These are phyloP conservation scores for Drosophila lacicola DNA, from an alignment of 2,888 invertebrate genomes.

Conservation along the genomic window DNA sequence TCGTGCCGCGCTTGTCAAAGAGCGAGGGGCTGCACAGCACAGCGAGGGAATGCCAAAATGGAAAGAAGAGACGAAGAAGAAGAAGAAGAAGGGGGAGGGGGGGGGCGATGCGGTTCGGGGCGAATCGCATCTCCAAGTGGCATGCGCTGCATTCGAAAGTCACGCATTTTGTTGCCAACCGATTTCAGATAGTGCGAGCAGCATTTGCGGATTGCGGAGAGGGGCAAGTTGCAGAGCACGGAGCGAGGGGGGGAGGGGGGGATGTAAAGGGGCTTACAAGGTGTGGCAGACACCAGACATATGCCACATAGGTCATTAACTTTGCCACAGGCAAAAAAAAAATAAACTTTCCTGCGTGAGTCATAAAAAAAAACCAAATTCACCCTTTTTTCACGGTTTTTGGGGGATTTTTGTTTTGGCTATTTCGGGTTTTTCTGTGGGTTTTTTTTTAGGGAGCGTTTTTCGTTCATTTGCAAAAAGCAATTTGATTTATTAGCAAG, in stretches of 20 bases:
- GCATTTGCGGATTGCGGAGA: too few species aligned
- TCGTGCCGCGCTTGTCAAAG: conserved; percentile 48
- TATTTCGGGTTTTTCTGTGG: background rate
- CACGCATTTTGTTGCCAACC: conserved; percentile 44
- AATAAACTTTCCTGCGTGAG: background rate
- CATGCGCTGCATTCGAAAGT: conserved; percentile 52
- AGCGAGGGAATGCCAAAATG: conserved; percentile 13
- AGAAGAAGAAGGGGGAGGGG: background rate
- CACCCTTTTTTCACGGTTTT: background rate
- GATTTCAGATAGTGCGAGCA: conserved; percentile 1
- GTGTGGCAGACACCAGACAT: conserved; percentile 6
- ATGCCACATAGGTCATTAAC: conserved; percentile 46
- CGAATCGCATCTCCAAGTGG: conserved; percentile 32
- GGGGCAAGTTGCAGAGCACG: too few species aligned
- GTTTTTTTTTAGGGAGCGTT: background rate
- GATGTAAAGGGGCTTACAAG: too few species aligned
- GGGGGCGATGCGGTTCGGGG: background rate
- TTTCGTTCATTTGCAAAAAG: conserved; percentile 26
- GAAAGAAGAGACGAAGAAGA: background rate
- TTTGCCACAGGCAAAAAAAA: conserved; percentile 23
- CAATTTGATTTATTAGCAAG: conserved; percentile 72
- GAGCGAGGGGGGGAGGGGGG: background rate
- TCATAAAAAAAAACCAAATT: background rate
- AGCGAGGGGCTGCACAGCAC: background rate
- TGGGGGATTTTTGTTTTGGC: conserved; percentile 3